Percentiles rank a stretch among this genome's conserved stretches.
Evolutionary conservation across 2,797 vertebrate genomes (phyloP).

Genomic region (Urosaurus nigricauda): DNA sequence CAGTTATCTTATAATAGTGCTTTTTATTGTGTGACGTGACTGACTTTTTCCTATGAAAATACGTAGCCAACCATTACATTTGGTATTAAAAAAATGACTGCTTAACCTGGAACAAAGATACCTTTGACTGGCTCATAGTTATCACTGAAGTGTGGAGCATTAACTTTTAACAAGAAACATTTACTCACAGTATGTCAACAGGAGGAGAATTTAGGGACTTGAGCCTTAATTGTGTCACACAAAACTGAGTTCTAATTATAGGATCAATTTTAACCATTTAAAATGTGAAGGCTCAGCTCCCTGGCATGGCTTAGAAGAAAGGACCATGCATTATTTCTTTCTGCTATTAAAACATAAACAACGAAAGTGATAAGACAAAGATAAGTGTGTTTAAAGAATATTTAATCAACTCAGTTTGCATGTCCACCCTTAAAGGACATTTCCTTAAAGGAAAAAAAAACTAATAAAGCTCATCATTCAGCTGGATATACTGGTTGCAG

Average conservation of each 20-base stretch:
- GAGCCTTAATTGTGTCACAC: not conserved
- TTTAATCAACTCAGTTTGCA: too few relatives aligned
- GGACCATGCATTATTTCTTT: slow-evolving; percentile 8
- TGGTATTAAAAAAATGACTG: slow-evolving; percentile 23
- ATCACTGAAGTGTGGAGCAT: slow-evolving; percentile 48
- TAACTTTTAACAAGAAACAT: slow-evolving; percentile 51
- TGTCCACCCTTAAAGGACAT: too few relatives aligned
- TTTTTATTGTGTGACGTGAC: slow-evolving; percentile 46
- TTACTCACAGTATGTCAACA: slow-evolving; percentile 44
- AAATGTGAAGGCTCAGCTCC: slow-evolving; percentile 4
- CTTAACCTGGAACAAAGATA: slow-evolving; percentile 35
- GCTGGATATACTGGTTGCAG: too few relatives aligned
- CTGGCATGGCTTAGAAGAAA: slow-evolving; percentile 30
- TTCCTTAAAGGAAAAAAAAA: too few relatives aligned
- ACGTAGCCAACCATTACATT: slow-evolving; percentile 41
- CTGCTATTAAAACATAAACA: slow-evolving; percentile 30
- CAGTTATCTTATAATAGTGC: not conserved
- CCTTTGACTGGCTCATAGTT: slow-evolving; percentile 59
- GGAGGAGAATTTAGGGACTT: slow-evolving; percentile 36
- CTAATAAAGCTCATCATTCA: not conserved
- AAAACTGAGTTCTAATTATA: slow-evolving; percentile 34
- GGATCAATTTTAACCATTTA: slow-evolving; percentile 29
- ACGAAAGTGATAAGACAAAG: slow-evolving; percentile 11
- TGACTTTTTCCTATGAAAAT: slow-evolving; percentile 36
- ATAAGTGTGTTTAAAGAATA: not conserved